A percentile compares a stretch with the other conserved stretches of the same genome.
Evolutionary conservation across 1,140 invertebrate species (phyloP).

Genomic region (Drosophila seguyi): DNA sequence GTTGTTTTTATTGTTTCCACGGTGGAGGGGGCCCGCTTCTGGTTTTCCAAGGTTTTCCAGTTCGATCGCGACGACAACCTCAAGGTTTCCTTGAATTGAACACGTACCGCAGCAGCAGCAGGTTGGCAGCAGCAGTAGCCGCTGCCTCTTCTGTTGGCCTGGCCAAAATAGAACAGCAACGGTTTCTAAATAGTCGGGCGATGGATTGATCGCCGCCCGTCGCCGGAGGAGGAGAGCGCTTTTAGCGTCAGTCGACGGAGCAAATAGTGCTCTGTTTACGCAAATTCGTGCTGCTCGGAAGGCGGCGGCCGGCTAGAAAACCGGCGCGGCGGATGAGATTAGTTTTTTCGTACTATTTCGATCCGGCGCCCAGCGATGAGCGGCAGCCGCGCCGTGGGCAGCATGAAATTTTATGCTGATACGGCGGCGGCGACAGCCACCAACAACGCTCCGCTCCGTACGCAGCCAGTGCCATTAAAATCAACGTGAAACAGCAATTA

Average conservation of each 20-base stretch:
- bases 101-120: slow-evolving; percentile 24
- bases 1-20: slow-evolving; percentile 32
- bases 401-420: slow-evolving; percentile 80
- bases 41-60: slow-evolving; percentile 82
- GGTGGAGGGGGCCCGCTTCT: slow-evolving; percentile 37
- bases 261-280: slow-evolving; percentile 71
- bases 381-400: slow-evolving; percentile 23
- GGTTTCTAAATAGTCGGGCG: slow-evolving; percentile 73
- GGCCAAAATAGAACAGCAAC: slow-evolving; percentile 83
- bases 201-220: background rate
- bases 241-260: slow-evolving; percentile 32
- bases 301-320: slow-evolving; percentile 62
- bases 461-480: slow-evolving; percentile 71
- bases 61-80: slow-evolving; percentile 61
- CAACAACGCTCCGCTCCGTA: slow-evolving; percentile 21
- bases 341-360: slow-evolving; percentile 84
- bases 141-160: slow-evolving; percentile 75
- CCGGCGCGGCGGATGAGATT: slow-evolving; percentile 73
- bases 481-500: slow-evolving; percentile 81
- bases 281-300: slow-evolving; percentile 59
- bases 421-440: slow-evolving; percentile 37
- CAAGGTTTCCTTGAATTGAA: slow-evolving; percentile 73
- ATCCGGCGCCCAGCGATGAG: slow-evolving; percentile 68
- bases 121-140: slow-evolving; percentile 31
- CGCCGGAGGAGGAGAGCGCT: slow-evolving; percentile 8